Base-by-base conservation (phyloP, 2,113 vertebrate species). In the Crotalus horridus region DNA sequence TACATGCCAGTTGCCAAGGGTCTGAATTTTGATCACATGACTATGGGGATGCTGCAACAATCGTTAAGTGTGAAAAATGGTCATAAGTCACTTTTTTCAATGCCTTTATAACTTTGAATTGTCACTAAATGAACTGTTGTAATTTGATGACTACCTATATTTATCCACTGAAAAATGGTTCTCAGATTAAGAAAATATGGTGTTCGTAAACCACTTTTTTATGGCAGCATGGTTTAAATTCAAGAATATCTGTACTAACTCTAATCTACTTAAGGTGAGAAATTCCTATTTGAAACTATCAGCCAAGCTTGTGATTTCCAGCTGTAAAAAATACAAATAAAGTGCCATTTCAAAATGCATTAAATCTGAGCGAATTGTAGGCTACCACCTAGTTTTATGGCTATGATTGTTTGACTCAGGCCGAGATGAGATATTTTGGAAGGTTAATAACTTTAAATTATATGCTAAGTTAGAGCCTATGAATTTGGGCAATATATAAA, bases 261-360 rank as follows among this genome's bases (percentile, higher is more conserved):
- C 91, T 92, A 92, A 95, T 90, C 89, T 95, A 90, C 95, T 92
- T 94, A 94, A 90, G 94, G 95, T 94, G 94, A 85, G 69, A 94
- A 96, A 96, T 93, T 95, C 93, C 95, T 97, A 94, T 97, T 95
- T 96, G 94, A 97, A 96, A 96, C 56, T 56, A 29, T 97, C 93
- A 97, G 95, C 93, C 88, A 94, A 95, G 95, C 96, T 97, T 98
- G 96, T 97, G 94, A 97, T 96, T 97, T 96, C 96, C 96, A 95
- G 94, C 94, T 91, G 94, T 95, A 97, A 95, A 93, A 96, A 95
- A 89, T 56, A 94, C 96, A 94, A 94, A 96, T 96, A 96, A 96
- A 94, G 91, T 94, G 94, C 97, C 97, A 97, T 96, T 94, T 97
- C 93, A 94, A 93, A 64, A 90, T 87, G 81, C 58, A 93, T 85